Conservation (phyloP, 2,113 vertebrate species). For the Apteryx mantelli region DNA sequence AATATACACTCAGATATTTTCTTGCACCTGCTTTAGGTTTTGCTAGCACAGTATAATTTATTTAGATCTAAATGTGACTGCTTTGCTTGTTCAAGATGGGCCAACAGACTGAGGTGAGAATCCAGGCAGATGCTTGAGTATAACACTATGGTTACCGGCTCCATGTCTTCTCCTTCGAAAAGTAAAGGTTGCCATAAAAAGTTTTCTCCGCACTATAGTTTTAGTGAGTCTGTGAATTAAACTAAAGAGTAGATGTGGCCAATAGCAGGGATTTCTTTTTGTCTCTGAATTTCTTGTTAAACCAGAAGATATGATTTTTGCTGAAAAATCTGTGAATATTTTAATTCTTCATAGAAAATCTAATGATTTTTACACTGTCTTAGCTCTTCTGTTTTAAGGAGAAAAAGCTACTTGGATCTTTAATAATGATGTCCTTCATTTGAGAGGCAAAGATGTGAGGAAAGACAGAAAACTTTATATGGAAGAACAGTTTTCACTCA, state of each 20-base stretch:
- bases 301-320: neutral
- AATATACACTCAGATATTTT: neutral
- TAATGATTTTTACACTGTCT: neutral
- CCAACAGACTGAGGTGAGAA: neutral
- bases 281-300: neutral
- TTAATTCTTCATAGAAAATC: neutral
- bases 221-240: neutral
- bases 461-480: neutral
- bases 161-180: neutral
- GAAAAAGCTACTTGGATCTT: neutral
- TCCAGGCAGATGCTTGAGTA: neutral
- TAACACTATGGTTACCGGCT: neutral
- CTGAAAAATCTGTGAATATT: neutral
- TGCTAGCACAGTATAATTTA: neutral
- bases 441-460: neutral
- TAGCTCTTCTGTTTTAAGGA: neutral
- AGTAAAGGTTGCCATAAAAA: rapidly evolving
- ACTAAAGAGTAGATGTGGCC: neutral
- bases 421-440: neutral
- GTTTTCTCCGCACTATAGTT: neutral
- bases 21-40: neutral
- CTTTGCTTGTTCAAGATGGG: neutral
- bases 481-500: neutral
- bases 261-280: neutral
- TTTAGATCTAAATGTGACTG: neutral